Evolutionary conservation across 2,888 invertebrate species (phyloP).

Genomic region (Ischnura elegans): DNA sequence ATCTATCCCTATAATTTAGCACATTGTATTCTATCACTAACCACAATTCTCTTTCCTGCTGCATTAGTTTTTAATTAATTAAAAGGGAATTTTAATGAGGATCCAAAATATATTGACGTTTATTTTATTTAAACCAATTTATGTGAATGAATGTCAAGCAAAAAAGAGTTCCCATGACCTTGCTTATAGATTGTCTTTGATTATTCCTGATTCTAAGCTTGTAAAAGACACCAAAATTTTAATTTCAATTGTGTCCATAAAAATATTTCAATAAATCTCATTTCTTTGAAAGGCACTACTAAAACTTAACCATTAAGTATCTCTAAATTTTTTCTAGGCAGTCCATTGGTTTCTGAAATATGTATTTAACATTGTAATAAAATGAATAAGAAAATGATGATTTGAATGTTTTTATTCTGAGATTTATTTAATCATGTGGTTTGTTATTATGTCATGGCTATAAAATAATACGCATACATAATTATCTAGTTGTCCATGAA

Average conservation of each 20-base stretch:
- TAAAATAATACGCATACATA: slow-evolving; percentile 64
- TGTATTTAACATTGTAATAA: slow-evolving; percentile 22
- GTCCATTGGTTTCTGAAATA: slow-evolving; percentile 51
- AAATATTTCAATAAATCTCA: slow-evolving; percentile 46
- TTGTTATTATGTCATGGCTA: slow-evolving; percentile 57
- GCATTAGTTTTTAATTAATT: background rate
- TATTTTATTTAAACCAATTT: slow-evolving; percentile 33
- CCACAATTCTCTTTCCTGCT: background rate
- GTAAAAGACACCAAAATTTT: slow-evolving; percentile 64
- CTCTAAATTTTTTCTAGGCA: slow-evolving; percentile 42
- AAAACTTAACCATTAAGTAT: slow-evolving; percentile 38
- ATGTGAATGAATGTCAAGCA: background rate
- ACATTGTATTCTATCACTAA: slow-evolving; percentile 27
- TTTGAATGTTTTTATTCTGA: slow-evolving; percentile 45
- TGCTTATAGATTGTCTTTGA: slow-evolving; percentile 45
- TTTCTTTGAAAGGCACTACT: slow-evolving; percentile 65
- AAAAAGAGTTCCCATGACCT: slow-evolving; percentile 8
- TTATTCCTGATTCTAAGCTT: slow-evolving; percentile 56
- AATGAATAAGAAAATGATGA: slow-evolving; percentile 51
- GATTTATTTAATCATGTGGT: slow-evolving; percentile 51
- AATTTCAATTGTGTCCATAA: slow-evolving; percentile 26
- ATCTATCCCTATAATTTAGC: slow-evolving; percentile 16
- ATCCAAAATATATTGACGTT: background rate
- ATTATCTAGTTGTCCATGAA: slow-evolving; percentile 62
- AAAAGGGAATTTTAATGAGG: background rate